A percentile compares a stretch with the other conserved stretches of the same genome.
These are phyloP conservation scores for Diphyllodes magnificus DNA, from an alignment of 2,113 vertebrate species.

Conservation along the genomic window DNA sequence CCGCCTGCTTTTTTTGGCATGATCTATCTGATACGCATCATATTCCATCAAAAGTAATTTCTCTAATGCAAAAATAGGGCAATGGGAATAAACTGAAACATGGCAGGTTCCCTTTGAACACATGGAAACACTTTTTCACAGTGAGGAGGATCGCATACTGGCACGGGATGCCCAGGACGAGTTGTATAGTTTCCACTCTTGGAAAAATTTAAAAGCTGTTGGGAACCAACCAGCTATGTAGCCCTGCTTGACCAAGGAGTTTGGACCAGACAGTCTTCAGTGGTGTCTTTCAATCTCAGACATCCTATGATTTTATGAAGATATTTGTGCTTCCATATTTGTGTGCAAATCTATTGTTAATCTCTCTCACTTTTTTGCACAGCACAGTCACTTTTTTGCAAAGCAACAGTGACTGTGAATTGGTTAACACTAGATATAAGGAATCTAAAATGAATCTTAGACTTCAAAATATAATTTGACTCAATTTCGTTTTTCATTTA, in stretches of 20 bases:
- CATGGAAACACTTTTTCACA: not conserved
- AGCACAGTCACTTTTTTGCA: not conserved
- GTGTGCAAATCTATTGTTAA: not conserved
- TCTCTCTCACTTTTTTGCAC: not conserved
- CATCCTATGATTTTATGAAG: not conserved
- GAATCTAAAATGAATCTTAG: not conserved
- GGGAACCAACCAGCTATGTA: not conserved
- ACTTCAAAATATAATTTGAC: not conserved
- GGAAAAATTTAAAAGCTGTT: not conserved
- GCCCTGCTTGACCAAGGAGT: not conserved
- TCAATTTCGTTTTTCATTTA: not conserved
- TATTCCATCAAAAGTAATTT: not conserved
- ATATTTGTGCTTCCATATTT: not conserved
- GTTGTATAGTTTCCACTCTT: fast-evolving
- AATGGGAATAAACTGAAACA: not conserved
- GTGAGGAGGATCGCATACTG: not conserved
- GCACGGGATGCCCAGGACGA: not conserved
- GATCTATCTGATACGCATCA: not conserved
- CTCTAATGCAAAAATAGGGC: not conserved
- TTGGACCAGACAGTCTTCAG: not conserved
- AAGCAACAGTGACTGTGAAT: not conserved
- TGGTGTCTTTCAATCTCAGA: not conserved
- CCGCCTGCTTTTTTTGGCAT: not conserved
- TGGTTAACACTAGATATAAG: not conserved
- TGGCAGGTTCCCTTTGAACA: not conserved